Percentiles rank a stretch among this genome's conserved stretches.
phyloP scores from a whole-genome alignment of 1,140 invertebrate genomes.

The Zaprionus nigranus region DNA sequence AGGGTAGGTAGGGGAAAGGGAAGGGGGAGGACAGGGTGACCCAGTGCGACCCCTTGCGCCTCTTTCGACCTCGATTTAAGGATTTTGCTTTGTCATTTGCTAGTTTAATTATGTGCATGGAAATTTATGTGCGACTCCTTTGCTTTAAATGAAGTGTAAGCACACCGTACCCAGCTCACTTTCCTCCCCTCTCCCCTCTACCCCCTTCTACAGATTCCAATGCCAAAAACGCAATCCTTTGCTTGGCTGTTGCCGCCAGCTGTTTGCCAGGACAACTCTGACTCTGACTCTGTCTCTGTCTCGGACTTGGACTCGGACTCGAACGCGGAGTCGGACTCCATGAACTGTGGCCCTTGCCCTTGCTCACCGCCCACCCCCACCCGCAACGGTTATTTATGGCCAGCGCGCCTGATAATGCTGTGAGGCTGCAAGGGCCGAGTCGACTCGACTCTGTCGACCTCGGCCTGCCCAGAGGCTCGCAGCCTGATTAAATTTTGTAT shows the following conservation, averaged over 20 bases:
- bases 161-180: slow-evolving; percentile 14
- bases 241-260: slow-evolving; percentile 56
- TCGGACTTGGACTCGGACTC: background rate
- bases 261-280: slow-evolving; percentile 45
- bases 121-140: slow-evolving; percentile 82
- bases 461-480: slow-evolving; percentile 43
- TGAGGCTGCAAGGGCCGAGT: slow-evolving; percentile 20
- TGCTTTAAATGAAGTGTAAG: slow-evolving; percentile 82
- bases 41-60: slow-evolving; percentile 2
- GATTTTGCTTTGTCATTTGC: slow-evolving; percentile 81
- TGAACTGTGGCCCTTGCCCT: background rate
- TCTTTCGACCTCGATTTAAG: slow-evolving; percentile 73
- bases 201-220: slow-evolving; percentile 8
- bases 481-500: slow-evolving; percentile 80
- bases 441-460: background rate
- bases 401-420: slow-evolving; percentile 69
- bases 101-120: slow-evolving; percentile 82
- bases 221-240: slow-evolving; percentile 66
- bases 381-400: slow-evolving; percentile 69
- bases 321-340: slow-evolving; percentile 20
- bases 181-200: background rate
- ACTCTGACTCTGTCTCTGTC: too few species aligned
- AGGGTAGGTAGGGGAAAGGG: background rate
- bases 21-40: background rate
- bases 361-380: too few species aligned